A percentile compares a stretch with the other conserved stretches of the same genome.
phyloP scores from a whole-genome alignment of 1,140 invertebrate genomes.

The Mactra quadrangularis region DNA sequence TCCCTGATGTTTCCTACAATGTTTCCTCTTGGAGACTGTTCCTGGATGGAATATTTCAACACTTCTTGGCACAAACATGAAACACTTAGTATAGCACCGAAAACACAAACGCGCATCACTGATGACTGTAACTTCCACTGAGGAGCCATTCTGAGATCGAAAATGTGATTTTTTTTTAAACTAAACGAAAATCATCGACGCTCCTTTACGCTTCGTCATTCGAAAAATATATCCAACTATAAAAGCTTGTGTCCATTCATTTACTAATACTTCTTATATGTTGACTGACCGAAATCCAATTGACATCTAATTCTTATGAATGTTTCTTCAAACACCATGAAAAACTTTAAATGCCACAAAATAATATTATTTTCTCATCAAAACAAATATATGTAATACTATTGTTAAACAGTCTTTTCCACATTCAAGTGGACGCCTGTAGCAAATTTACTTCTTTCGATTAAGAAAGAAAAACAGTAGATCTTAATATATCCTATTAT shows the following conservation, averaged over 20 bases:
- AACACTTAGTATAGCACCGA: conserved; percentile 12
- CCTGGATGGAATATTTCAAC: conserved; percentile 50
- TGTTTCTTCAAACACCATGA: no score
- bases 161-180: neutral
- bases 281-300: conserved; percentile 2
- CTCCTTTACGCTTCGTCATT: conserved; percentile 9
- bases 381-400: conserved; percentile 52
- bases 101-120: conserved; percentile 21
- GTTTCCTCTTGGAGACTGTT: conserved; percentile 17
- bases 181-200: neutral
- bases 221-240: conserved; percentile 16
- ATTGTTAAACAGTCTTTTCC: conserved; percentile 21
- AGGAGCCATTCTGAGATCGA: neutral
- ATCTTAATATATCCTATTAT: conserved; percentile 58
- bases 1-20: conserved; percentile 71
- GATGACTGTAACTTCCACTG: neutral
- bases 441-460: conserved; percentile 35
- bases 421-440: conserved; percentile 9
- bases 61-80: conserved; percentile 36
- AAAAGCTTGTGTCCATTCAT: conserved; percentile 1
- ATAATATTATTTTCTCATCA: conserved; percentile 63
- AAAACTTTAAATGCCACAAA: conserved; percentile 49
- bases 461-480: conserved; percentile 42
- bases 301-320: no score
- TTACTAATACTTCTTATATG: neutral